phyloP scores from a whole-genome alignment of 2,888 invertebrate species.

The Drosophila cognata region DNA sequence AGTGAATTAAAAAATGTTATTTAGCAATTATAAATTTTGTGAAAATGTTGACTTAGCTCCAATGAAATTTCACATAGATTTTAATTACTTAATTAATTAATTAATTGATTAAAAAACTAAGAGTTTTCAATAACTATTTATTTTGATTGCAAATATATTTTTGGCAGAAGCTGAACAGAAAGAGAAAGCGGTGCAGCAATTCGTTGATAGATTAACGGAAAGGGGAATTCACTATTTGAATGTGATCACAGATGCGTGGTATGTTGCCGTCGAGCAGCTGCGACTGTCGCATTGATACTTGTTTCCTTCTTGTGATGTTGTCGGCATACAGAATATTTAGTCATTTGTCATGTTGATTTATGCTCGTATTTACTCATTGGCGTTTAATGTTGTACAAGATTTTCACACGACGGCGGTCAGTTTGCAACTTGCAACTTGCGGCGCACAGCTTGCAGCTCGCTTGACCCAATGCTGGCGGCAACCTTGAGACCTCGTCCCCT shows the following conservation, averaged over 20 bases:
- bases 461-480: slow-evolving; percentile 69
- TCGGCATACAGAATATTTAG: slow-evolving; percentile 69
- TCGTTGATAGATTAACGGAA: not conserved
- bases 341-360: slow-evolving; percentile 80
- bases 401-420: slow-evolving; percentile 70
- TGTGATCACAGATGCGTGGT: not conserved
- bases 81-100: too few relatives aligned
- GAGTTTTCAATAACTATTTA: not conserved
- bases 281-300: slow-evolving; percentile 1
- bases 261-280: slow-evolving; percentile 8
- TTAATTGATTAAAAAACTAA: too few relatives aligned
- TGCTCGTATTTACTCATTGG: slow-evolving; percentile 72
- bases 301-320: slow-evolving; percentile 42
- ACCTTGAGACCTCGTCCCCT: slow-evolving; percentile 56
- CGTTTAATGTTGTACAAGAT: slow-evolving; percentile 76
- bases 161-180: not conserved
- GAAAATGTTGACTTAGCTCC: too few relatives aligned
- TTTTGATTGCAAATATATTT: too few relatives aligned
- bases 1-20: not conserved
- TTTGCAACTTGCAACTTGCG: slow-evolving; percentile 5
- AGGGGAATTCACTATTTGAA: not conserved
- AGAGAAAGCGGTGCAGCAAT: not conserved
- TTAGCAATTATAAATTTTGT: not conserved
- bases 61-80: not conserved
- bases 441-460: not conserved